Base-by-base conservation (phyloP, 2,888 invertebrate genomes). In the Petrophora chlorosata region DNA sequence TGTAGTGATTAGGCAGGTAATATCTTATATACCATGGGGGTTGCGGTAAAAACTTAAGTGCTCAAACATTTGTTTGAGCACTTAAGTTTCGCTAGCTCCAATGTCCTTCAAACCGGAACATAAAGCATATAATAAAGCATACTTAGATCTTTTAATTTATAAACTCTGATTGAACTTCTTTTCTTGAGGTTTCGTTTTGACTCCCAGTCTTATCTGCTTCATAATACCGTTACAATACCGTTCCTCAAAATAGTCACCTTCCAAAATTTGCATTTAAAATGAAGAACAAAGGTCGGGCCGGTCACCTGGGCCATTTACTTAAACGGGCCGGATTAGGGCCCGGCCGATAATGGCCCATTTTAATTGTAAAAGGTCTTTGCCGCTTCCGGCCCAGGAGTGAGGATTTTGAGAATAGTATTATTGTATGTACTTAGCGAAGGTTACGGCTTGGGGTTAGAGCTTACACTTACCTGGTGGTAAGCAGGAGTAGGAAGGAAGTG, bases 291-390 rank as follows among this genome's bases (percentile, higher is more conserved):
- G 77, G 73, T 75, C 70, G 65, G 53, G 35, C 56, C 64, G 66
- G 71, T 70, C 77, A 78, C 78, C 74, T 75, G 72, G 69, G 67
- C 65, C 66, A 64, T 70, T 73, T 70, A 63, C 67, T 68, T 68
- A 70, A 76, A 75, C 69, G 71, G 63, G 61, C 70, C 63, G 80
- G 79, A 83, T 83, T 79, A 82, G 65, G 74, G 60, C 71, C 67
- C 36, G 17, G 68, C 70, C 73, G 78, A 78, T 81, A 83, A 84
- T 82, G 75, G 73, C 49, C 63, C 59, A 66, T 71, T 82, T 76
- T 77, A 76, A 79, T 79, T 81, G 72, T 73, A 71, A 71, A 73
- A 73, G 70, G 69, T 25, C 47, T 41, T 30, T 12, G 36, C 30
- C 33, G 41, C 43, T 55, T 58, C 58, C 55, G 57, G 53, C 30